A percentile compares a stretch with the other conserved stretches of the same genome.
Evolutionary conservation across 2,113 vertebrate genomes (phyloP).

Genomic region (Platysternon megacephalum): DNA sequence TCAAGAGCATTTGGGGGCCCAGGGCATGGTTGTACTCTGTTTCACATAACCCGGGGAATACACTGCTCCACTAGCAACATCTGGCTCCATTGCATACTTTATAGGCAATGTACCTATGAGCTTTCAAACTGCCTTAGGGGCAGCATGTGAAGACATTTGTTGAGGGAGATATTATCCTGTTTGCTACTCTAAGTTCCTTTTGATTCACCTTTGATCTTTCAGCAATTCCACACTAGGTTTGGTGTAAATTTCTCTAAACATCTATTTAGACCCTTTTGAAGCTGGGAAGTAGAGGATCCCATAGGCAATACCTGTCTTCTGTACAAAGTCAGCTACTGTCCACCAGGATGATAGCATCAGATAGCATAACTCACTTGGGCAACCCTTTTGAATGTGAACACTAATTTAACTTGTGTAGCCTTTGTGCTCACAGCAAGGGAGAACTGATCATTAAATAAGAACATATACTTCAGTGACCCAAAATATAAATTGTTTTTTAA

Average conservation of each 20-base stretch:
- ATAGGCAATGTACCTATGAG: not conserved
- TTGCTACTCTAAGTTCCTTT: not conserved
- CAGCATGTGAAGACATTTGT: not conserved
- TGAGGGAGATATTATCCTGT: not conserved
- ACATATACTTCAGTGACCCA: not conserved
- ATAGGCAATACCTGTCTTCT: not conserved
- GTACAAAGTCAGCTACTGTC: not conserved
- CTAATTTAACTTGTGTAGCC: conserved; percentile 8
- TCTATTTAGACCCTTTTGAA: not conserved
- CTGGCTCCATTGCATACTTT: conserved; percentile 24
- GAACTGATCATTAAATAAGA: not conserved
- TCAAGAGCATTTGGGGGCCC: not conserved
- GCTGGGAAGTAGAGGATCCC: not conserved
- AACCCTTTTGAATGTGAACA: not conserved
- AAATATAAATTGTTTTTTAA: not conserved
- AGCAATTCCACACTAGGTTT: not conserved
- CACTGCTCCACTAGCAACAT: not conserved
- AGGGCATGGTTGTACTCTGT: not conserved
- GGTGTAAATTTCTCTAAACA: fast-evolving
- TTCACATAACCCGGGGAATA: not conserved
- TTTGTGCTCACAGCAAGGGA: not conserved
- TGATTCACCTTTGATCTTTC: not conserved
- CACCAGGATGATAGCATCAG: not conserved
- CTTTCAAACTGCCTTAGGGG: conserved; percentile 1
- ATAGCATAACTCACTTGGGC: not conserved